Evolutionary conservation across 2,797 vertebrate genomes (phyloP), one percentile per base, ranked within the genome.

Genomic region (Graptemys geographica): DNA sequence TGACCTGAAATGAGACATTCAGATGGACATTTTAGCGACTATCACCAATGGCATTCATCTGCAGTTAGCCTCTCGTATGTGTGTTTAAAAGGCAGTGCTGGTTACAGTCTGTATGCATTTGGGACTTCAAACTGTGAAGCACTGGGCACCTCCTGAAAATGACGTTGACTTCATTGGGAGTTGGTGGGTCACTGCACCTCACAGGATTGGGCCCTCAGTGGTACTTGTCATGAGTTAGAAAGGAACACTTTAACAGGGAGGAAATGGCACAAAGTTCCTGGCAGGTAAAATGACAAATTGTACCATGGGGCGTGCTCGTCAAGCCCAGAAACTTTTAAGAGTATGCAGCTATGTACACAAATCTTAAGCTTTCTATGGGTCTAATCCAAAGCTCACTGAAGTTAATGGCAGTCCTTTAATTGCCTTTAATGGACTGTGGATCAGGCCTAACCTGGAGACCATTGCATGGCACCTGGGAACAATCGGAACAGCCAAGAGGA

Each of bases 1-100:
- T 4, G 55, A 47, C 25, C 15, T 23, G 2, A 4, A 65, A 11
- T 2, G 37, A 74, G 1, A 2, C 41, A 16, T 47, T 51, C 6
- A 19, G 15, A 12, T 79, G 85, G 74, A 47, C 81, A 3, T 11
- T 15, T 27, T 55, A 27, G 2, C 10, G 2, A 1, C 8, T 9
- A 2, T 57, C 57, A 59, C 41, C 27, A 81, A 6, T n/a, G 57
- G 51, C 90, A 78, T 5, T 49, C 85, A 7, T 3, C 85, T 52
- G 41, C 55, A n/a, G 81, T 9, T 79, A 69, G 59, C 49, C 25
- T 65, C 23, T 47, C n/a, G 52, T 84, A 1, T 76, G 86, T 53
- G 52, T 52, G n/a, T 53, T 47, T 47, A 1, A 56, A 31, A 2
- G 0, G 41, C 89, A 12, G n/a, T 23, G 31, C 72, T 81, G 1